Conservation (phyloP, 2,888 invertebrate genomes). For the Ichneumoninae sp. region DNA sequence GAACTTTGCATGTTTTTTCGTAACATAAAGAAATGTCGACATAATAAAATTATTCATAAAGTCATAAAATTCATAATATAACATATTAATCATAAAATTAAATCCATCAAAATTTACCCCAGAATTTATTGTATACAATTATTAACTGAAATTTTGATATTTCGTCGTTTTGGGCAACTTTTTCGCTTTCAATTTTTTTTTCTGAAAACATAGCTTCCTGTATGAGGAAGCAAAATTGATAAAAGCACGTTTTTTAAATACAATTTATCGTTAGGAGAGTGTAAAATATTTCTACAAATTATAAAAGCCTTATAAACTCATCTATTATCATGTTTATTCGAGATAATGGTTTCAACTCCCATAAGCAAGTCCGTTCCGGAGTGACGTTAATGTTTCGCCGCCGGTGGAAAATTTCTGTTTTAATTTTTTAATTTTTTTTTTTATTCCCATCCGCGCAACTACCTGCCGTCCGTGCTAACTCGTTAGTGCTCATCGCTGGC, state of each 20-base stretch:
- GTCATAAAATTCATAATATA: too few relatives aligned
- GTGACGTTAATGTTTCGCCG: slow-evolving; percentile 40
- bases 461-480: not conserved
- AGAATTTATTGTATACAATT: too few relatives aligned
- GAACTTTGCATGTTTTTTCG: too few relatives aligned
- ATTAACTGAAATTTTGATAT: too few relatives aligned
- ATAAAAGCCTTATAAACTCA: not conserved
- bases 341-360: slow-evolving; percentile 7
- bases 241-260: not conserved
- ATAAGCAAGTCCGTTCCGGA: not conserved
- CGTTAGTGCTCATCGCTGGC: not conserved
- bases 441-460: not conserved
- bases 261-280: not conserved
- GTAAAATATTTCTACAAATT: not conserved
- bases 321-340: slow-evolving; percentile 10
- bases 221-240: not conserved
- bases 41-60: too few relatives aligned
- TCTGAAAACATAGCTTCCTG: not conserved
- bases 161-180: too few relatives aligned
- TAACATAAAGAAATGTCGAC: too few relatives aligned
- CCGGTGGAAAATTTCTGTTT: slow-evolving; percentile 35
- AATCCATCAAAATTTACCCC: too few relatives aligned
- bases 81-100: too few relatives aligned
- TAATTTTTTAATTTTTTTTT: not conserved
- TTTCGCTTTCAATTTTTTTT: not conserved